phyloP scores from a whole-genome alignment of 2,888 invertebrate genomes.

The Dryobotodes eremita region DNA sequence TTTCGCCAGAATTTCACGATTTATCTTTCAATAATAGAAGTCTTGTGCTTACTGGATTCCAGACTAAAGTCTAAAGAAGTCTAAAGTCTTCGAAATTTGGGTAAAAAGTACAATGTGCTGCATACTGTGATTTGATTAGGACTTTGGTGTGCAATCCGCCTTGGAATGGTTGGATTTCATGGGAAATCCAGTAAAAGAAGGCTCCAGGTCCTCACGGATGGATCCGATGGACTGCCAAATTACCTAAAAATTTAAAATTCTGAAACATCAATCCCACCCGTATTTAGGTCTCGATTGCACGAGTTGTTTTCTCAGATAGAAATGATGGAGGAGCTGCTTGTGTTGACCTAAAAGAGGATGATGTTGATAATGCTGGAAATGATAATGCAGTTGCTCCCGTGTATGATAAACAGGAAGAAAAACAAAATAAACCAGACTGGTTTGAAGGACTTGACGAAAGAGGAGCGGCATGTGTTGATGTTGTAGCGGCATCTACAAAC shows the following conservation, averaged over 20 bases:
- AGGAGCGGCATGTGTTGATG: no score
- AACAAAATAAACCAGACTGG: no score
- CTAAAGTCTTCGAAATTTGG: not conserved
- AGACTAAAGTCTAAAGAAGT: constrained; percentile 6
- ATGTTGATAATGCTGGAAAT: no score
- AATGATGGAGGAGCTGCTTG: no score
- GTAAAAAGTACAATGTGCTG: constrained; percentile 37
- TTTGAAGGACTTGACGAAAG: no score
- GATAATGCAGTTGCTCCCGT: no score
- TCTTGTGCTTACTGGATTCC: not conserved
- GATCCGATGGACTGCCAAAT: constrained; percentile 87
- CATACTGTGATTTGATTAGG: constrained; percentile 71
- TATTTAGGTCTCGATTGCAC: constrained; percentile 94
- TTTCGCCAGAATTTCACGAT: constrained; percentile 22
- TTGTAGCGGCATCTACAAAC: no score
- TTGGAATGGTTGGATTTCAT: no score
- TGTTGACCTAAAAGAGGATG: no score
- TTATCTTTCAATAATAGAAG: not conserved
- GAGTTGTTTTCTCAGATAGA: constrained; percentile 98
- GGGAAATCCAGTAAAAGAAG: constrained; percentile 90
- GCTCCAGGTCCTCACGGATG: constrained; percentile 88
- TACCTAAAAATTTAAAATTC: constrained; percentile 90
- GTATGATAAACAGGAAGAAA: no score
- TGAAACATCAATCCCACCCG: constrained; percentile 91
- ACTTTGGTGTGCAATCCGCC: constrained; percentile 68